These are phyloP conservation scores for Lophius piscatorius DNA, from an alignment of 2,113 vertebrate genomes.

Conservation along the genomic window DNA sequence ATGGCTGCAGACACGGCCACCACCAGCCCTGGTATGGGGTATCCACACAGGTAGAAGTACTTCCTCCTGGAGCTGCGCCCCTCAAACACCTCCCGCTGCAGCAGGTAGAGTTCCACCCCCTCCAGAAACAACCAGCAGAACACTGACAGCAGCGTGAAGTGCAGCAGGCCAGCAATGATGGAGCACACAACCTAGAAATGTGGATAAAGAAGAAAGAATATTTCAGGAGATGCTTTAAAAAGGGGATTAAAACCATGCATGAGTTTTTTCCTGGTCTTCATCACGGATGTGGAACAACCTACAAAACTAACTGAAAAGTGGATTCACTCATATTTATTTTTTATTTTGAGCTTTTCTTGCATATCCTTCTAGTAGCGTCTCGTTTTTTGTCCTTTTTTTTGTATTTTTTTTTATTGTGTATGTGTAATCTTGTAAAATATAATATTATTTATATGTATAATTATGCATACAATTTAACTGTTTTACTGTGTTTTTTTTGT, in stretches of 20 bases:
- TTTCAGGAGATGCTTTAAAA: neutral
- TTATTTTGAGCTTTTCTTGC: too few relatives aligned
- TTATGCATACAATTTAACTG: too few relatives aligned
- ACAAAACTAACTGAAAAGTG: too few relatives aligned
- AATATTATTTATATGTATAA: too few relatives aligned
- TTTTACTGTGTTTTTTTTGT: too few relatives aligned
- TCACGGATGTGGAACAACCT: too few relatives aligned
- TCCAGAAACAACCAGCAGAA: conserved; percentile 96
- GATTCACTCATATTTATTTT: neutral
- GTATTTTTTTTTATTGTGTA: too few relatives aligned
- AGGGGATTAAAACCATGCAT: too few relatives aligned
- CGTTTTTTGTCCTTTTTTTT: too few relatives aligned
- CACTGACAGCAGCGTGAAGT: conserved; percentile 90
- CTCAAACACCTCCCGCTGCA: conserved; percentile 91
- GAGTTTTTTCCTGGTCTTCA: too few relatives aligned
- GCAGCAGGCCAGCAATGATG: conserved; percentile 88
- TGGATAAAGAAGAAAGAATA: neutral
- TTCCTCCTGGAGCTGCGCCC: conserved; percentile 89
- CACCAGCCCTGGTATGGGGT: conserved; percentile 89
- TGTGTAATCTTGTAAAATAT: too few relatives aligned
- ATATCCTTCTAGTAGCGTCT: too few relatives aligned
- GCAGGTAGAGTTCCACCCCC: conserved; percentile 89
- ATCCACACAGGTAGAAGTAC: conserved; percentile 91
- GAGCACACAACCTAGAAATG: conserved; percentile 86
- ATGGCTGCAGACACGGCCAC: conserved; percentile 91